phyloP scores from a whole-genome alignment of 2,888 invertebrate species.

The Aquatica leii region DNA sequence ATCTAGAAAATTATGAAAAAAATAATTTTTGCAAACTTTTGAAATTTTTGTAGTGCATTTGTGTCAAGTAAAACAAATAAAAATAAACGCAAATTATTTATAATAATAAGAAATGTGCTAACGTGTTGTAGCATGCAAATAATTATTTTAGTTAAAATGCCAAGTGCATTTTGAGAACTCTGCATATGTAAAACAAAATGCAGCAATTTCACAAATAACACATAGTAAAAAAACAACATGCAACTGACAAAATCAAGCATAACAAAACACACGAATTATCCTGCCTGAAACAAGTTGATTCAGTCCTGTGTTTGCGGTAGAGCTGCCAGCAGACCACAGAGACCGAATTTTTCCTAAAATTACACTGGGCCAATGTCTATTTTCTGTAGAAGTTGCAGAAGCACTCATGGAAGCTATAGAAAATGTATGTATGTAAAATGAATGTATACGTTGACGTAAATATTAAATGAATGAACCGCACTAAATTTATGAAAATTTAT shows the following conservation, averaged over 20 bases:
- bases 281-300: conserved; percentile 85
- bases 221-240: conserved; percentile 1
- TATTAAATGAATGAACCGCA: no score
- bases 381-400: conserved; percentile 62
- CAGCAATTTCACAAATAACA: no score
- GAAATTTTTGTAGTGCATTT: background rate
- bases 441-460: no score
- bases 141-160: no score
- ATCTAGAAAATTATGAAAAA: conserved; percentile 62
- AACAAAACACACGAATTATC: conserved; percentile 48
- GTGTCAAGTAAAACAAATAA: no score
- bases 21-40: background rate
- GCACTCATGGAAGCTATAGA: conserved; percentile 52
- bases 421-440: no score
- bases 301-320: conserved; percentile 76
- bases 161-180: no score
- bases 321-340: conserved; percentile 82
- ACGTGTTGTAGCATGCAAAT: no score
- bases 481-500: no score
- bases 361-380: conserved; percentile 75
- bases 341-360: conserved; percentile 90
- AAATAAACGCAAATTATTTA: no score
- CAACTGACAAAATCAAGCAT: conserved; percentile 27
- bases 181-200: no score
- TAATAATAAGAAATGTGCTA: no score